phyloP scores from a whole-genome alignment of 2,797 vertebrate genomes.

The Pangasius sanitwongsei region DNA sequence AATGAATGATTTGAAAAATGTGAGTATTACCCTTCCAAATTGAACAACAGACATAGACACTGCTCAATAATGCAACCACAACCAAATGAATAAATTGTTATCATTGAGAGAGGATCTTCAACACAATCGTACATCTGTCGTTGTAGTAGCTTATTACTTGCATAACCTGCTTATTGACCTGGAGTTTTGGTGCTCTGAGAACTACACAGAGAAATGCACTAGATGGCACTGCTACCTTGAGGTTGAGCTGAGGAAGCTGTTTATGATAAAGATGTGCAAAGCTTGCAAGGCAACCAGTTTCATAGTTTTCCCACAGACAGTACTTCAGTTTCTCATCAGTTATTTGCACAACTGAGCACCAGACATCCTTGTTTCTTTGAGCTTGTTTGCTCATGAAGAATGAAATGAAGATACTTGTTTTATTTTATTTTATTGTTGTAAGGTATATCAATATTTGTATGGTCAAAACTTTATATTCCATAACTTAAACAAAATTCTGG shows the following conservation, averaged over 20 bases:
- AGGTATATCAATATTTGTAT: background rate
- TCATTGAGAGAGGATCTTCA: background rate
- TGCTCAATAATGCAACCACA: background rate
- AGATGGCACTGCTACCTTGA: conserved; percentile 31
- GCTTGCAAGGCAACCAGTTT: background rate
- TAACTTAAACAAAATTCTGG: background rate
- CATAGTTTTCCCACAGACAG: background rate
- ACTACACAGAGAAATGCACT: background rate
- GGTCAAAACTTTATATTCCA: background rate
- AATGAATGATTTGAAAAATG: background rate
- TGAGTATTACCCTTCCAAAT: no score
- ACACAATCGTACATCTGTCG: background rate
- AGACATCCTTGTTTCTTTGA: background rate
- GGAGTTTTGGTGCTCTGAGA: background rate
- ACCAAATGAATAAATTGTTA: background rate
- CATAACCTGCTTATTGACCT: background rate
- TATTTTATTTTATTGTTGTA: background rate
- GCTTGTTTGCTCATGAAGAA: background rate
- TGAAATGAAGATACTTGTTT: background rate
- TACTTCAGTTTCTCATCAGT: background rate
- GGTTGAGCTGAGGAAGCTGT: background rate
- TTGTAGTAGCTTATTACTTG: background rate
- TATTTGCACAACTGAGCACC: background rate
- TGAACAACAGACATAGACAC: background rate
- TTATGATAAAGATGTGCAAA: background rate